Conservation (phyloP, 2,888 invertebrate species). For the Lasioglossum vierecki region DNA sequence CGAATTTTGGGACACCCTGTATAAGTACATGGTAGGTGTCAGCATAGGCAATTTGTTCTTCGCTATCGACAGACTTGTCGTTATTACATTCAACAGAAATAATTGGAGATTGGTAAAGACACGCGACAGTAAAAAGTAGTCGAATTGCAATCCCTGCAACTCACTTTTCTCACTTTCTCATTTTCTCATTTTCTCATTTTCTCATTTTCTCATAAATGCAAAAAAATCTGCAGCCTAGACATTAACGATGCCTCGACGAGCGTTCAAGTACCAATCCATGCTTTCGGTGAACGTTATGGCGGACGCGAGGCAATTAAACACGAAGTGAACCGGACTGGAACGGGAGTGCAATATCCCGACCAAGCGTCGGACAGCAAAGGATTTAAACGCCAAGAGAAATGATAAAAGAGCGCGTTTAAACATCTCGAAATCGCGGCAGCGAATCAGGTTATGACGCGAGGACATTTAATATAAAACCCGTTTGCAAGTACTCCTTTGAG, state of each 20-base stretch:
- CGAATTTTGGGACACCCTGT: too few species aligned
- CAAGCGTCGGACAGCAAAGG: not conserved
- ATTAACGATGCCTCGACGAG: not conserved
- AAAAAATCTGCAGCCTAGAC: not conserved
- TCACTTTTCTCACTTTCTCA: not conserved
- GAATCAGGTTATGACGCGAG: not conserved
- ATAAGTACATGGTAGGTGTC: too few species aligned
- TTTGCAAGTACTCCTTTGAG: not conserved
- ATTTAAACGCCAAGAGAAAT: not conserved
- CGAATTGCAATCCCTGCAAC: not conserved
- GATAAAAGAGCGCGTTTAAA: not conserved
- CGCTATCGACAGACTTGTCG: too few species aligned
- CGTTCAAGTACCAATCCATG: not conserved
- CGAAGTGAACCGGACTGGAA: not conserved
- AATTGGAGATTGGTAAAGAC: too few species aligned
- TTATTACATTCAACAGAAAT: too few species aligned
- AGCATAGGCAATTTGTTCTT: too few species aligned
- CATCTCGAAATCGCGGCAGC: not conserved
- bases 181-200: not conserved
- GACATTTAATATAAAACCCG: conserved; percentile 1
- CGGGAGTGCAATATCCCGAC: not conserved
- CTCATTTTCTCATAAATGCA: not conserved
- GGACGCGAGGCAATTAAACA: not conserved
- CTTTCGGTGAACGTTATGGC: not conserved
- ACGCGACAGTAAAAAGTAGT: not conserved